Evolutionary conservation across 2,113 vertebrate species (phyloP).

Genomic region (Anarhynchus alexandrinus): DNA sequence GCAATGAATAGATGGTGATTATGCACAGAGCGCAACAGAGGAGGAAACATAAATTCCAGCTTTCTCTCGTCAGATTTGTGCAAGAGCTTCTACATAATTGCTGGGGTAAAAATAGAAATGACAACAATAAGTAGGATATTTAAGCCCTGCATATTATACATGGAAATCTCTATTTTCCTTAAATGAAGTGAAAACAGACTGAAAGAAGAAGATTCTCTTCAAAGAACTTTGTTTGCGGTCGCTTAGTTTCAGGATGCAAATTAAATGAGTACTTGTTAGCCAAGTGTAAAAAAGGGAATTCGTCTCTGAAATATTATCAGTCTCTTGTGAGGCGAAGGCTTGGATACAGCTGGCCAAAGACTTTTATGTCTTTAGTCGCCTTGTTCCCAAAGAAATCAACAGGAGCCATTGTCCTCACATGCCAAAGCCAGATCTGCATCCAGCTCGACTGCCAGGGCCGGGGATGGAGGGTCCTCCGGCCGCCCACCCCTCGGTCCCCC

Average conservation of each 20-base stretch:
- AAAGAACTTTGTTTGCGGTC: background rate
- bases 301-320: background rate
- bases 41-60: slow-evolving; percentile 12
- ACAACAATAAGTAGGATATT: slow-evolving; percentile 11
- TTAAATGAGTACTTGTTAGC: background rate
- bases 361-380: rapidly evolving
- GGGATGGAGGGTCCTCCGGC: background rate
- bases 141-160: background rate
- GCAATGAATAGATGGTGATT: background rate
- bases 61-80: background rate
- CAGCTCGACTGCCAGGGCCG: background rate
- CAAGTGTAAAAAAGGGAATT: background rate
- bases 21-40: background rate
- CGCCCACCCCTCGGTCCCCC: background rate
- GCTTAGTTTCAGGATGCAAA: slow-evolving; percentile 9
- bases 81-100: background rate
- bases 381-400: background rate
- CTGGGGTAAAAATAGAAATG: background rate
- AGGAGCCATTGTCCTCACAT: background rate
- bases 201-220: slow-evolving; percentile 1
- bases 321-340: background rate
- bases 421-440: background rate
- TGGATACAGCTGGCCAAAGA: background rate
- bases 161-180: slow-evolving; percentile 8
- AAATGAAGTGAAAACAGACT: background rate